phyloP scores from a whole-genome alignment of 2,113 vertebrate species.

The Sarotherodon lohbergeri region DNA sequence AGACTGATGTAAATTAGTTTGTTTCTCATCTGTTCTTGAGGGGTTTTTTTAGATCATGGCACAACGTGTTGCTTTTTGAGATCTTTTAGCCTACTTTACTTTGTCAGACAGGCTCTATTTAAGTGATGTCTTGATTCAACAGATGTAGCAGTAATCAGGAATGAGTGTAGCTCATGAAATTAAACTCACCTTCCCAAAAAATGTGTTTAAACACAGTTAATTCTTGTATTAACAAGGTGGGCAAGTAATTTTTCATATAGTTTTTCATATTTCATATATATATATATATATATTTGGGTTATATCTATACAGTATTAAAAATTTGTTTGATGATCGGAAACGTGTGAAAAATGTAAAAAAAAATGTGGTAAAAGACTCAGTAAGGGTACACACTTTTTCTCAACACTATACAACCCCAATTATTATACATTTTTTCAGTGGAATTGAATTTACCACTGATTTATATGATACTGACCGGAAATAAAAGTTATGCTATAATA shows the following conservation, averaged over 20 bases:
- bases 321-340: neutral
- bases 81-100: neutral
- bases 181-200: neutral
- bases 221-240: neutral
- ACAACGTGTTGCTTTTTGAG: neutral
- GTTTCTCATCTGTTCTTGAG: neutral
- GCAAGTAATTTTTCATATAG: neutral
- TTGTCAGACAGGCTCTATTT: neutral
- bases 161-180: neutral
- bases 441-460: neutral
- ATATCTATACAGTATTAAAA: neutral
- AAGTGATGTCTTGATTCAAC: neutral
- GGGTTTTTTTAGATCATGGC: neutral
- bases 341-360: neutral
- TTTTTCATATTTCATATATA: neutral
- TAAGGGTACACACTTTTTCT: neutral
- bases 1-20: neutral
- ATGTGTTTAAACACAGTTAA: neutral
- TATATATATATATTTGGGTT: neutral
- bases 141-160: neutral
- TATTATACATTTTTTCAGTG: neutral
- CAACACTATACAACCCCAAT: neutral
- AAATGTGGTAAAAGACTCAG: neutral
- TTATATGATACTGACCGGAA: neutral
- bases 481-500: neutral